phyloP scores from a whole-genome alignment of 2,888 invertebrate genomes.

The Chrysolina americana region DNA sequence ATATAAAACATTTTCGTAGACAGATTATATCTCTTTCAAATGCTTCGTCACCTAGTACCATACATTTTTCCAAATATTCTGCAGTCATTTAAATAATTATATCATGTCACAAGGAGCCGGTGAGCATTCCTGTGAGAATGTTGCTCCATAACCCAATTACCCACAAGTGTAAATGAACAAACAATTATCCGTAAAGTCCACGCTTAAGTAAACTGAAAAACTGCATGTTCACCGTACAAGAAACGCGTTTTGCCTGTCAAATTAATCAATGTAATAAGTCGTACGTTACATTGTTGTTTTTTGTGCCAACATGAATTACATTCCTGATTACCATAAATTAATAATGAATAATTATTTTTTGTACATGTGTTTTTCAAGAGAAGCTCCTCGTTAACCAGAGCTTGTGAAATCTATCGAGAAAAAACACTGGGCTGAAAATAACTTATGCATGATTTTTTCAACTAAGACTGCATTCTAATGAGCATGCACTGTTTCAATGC shows the following conservation, averaged over 20 bases:
- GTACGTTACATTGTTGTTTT: constrained; percentile 5
- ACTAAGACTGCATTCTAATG: not conserved
- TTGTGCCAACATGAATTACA: constrained; percentile 29
- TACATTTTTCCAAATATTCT: too few relatives aligned
- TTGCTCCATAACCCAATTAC: not conserved
- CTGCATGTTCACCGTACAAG: constrained; percentile 2
- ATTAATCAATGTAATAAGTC: constrained; percentile 29
- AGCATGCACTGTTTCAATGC: not conserved
- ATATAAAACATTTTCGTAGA: too few relatives aligned
- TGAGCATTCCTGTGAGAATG: not conserved
- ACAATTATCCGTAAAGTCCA: constrained; percentile 6
- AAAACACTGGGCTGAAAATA: not conserved
- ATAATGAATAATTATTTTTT: constrained; percentile 20
- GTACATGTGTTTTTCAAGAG: not conserved
- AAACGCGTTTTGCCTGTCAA: constrained; percentile 26
- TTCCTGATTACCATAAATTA: constrained; percentile 22
- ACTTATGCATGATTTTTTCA: constrained; percentile 4
- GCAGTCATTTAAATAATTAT: too few relatives aligned
- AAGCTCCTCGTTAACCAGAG: not conserved
- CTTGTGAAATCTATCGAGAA: constrained; percentile 8
- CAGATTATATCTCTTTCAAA: too few relatives aligned
- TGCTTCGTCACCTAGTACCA: too few relatives aligned
- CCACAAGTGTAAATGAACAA: constrained; percentile 2
- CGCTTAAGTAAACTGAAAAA: constrained; percentile 11
- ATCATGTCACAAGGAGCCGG: not conserved